Base-by-base conservation (phyloP, 1,140 invertebrate genomes). In the Onthophagus taurus region DNA sequence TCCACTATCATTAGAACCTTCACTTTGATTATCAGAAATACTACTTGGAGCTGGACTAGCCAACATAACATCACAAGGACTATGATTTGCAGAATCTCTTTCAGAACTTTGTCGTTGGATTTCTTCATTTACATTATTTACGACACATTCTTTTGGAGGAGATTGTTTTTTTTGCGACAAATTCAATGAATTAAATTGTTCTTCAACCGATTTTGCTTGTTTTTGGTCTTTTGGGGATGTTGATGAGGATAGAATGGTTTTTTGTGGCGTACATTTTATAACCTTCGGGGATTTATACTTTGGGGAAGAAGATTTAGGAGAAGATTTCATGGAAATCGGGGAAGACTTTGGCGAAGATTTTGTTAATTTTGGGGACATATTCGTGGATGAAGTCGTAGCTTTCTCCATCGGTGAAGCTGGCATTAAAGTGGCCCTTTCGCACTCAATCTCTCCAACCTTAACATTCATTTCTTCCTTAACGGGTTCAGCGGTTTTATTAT, bases 1-100 rank as follows among this genome's bases (percentile, higher is more conserved):
- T 11, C 81, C 81, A 67, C 81, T 84, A 60, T 85, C 81, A 70
- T 76, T 82, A 12, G 81, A 84, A 42, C 77, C 76, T 70, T 79
- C 77, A 60, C 76, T 79, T 45, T 78, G 75, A 55, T 74, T 74
- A 57, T 80, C 77, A 33, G 77, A 79, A 57, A 77, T 78, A 50
- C 75, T 71, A 60, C 76, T 78, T 49, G 77, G 68, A 42, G 75
- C 74, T 20, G 74, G 72, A 65, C 75, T 77, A 46, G 71, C 73
- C 48, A 76, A 52, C 68, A 77, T 72, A 35, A 71, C 71, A 56
- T 80, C 77, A 17, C 72, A 72, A 11, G 78, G 78, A 64, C 78
- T 81, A 49, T 79, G 76, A 59, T 79, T 81, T 16, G 77, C 77
- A 18, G 77, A 79, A 61, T 80, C 77, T 45, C 78, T 67, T 49